Evolutionary conservation across 2,888 invertebrate genomes (phyloP).

Genomic region (Amblyjoppa fuscipennis): DNA sequence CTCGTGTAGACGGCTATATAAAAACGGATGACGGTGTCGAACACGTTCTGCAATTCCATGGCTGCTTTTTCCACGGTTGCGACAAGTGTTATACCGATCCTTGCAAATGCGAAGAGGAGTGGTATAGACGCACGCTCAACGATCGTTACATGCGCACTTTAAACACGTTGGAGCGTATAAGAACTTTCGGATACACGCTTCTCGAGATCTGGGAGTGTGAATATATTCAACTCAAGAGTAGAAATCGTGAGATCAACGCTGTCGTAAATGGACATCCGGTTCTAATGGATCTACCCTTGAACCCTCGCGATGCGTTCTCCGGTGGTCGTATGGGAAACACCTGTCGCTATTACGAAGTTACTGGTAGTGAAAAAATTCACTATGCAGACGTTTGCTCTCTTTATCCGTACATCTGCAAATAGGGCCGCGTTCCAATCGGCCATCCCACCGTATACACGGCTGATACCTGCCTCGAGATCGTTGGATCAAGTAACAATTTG

Average conservation of each 20-base stretch:
- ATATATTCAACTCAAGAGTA: too few species aligned
- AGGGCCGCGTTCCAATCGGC: conserved; percentile 67
- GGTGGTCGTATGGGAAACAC: not conserved
- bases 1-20: not conserved
- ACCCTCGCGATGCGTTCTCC: not conserved
- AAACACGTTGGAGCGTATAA: too few species aligned
- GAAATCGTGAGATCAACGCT: too few species aligned
- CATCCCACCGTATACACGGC: conserved; percentile 72
- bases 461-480: not conserved
- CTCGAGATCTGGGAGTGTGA: too few species aligned
- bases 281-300: not conserved
- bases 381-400: not conserved
- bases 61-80: not conserved
- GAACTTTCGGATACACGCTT: not conserved
- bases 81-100: not conserved
- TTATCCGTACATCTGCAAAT: not conserved
- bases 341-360: not conserved
- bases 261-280: not conserved
- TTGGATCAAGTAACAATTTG: not conserved
- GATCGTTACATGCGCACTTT: too few species aligned
- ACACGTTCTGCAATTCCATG: not conserved
- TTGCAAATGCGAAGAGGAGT: not conserved
- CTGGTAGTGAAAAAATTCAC: not conserved
- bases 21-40: not conserved
- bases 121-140: too few species aligned